Base-by-base conservation (phyloP, 2,888 invertebrate species). In the Boloria selene region DNA sequence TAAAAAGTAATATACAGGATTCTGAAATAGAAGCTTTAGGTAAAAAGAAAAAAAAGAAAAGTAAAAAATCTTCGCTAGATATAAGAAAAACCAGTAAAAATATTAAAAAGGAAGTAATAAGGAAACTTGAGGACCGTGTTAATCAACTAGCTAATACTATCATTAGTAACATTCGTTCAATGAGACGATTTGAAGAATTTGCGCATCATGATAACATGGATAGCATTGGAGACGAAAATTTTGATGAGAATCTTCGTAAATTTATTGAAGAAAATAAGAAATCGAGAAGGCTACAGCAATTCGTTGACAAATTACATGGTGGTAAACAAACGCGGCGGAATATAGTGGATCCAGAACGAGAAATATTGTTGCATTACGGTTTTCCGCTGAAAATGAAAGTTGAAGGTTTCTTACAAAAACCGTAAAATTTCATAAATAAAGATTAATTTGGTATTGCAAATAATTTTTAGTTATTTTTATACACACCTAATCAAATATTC, bases 381-480 rank as follows among this genome's bases (percentile, higher is more conserved):
- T 79, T 87, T 5, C 88, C 87, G 3, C 66, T 88, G 0, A 69
- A 77, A 2, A 65, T 87, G 73, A 78, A 77, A n/a, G 62, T 88
- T 0, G 73, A 81, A 26, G 88, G 89, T 0, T 85, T 74, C 62
- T 67, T 89, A 17, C 77, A 79, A 69, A 60, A 74, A 1, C 83
- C 86, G 14, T 47, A 53, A 53, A 16, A 2, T 47, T n/a, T 7
- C 3, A n/a, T 49, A 49, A 16, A 49, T 49, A 16, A 7, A n/a
- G 16, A 49, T 4, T 16, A 49, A 49, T 49, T 49, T 16, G 0
- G 10, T n/a, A 49, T 16, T 16, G 10, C n/a, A 16, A 49, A 16
- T 49, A 16, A 16, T 0, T 47, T 10, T 2, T 47, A n/a, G 22
- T 49, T 49, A 49, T 38, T 38, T 38, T 38, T 38, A 38, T 38